These are phyloP conservation scores for Hemibagrus wyckioides DNA, from an alignment of 2,113 vertebrate genomes.

Conservation along the genomic window DNA sequence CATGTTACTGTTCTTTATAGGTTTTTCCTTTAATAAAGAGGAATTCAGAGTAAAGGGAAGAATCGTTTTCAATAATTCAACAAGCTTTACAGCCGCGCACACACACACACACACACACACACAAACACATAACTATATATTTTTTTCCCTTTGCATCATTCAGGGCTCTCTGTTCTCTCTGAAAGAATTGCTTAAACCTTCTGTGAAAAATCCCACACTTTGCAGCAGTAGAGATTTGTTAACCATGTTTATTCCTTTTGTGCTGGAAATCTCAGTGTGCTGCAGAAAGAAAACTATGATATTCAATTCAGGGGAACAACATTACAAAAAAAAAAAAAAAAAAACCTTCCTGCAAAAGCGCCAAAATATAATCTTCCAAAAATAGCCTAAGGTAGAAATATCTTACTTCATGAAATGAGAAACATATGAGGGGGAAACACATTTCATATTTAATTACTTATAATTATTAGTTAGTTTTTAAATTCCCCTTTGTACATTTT, in stretches of 20 bases:
- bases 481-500: background rate
- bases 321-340: background rate
- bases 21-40: slow-evolving; percentile 55
- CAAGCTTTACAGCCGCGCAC: slow-evolving; percentile 47
- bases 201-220: background rate
- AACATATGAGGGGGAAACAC: background rate
- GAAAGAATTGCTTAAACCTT: slow-evolving; percentile 32
- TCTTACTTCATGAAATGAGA: background rate
- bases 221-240: background rate
- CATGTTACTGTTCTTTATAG: slow-evolving; percentile 45
- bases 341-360: slow-evolving; percentile 18
- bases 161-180: slow-evolving; percentile 23
- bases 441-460: background rate
- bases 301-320: slow-evolving; percentile 42
- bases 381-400: slow-evolving; percentile 24
- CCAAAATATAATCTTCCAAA: slow-evolving; percentile 8
- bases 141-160: slow-evolving; percentile 51
- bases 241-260: slow-evolving; percentile 36
- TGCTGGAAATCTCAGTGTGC: background rate
- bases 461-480: background rate
- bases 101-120: slow-evolving; percentile 8
- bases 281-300: slow-evolving; percentile 44
- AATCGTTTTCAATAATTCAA: slow-evolving; percentile 67
- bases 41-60: slow-evolving; percentile 52
- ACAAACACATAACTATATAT: slow-evolving; percentile 39